Base-by-base conservation (phyloP, 2,113 vertebrate species). In the Etia nguti region DNA sequence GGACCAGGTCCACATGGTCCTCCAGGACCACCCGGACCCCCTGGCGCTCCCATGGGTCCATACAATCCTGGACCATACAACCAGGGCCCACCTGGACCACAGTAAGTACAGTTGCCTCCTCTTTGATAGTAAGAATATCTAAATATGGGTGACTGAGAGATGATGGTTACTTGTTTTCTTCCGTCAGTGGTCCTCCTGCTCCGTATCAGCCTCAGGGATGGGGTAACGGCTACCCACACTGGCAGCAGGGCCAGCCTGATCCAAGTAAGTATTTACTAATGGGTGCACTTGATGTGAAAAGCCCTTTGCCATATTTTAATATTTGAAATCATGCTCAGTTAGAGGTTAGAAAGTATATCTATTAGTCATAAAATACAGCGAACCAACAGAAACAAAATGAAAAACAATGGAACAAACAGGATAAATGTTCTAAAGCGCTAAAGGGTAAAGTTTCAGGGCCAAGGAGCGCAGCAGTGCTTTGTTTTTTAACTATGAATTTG, bases 1-100 rank as follows among this genome's bases (percentile, higher is more conserved):
- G 98, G 98, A 85, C 98, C 98, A 84, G 98, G 98, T 12, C 98
- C 98, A 6, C 98, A 98, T 12, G 98, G 98, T 60, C 98, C 98
- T 81, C 98, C 98, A 85, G 96, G 95, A 24, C 98, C 98, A 2
- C 98, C 97, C 3, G 98, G 98, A 55, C 98, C 98, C 59, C 98
- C 98, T 83, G 96, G 95, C 0, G 94, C 97, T 90, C 98, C 98
- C 20, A 99, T 99, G 98, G 99, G 98, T 65, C 98, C 99, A 0
- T 99, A 99, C 93, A 99, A 99, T 85, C 97, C 98, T 73, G 98
- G 98, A 88, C 98, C 98, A 60, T 99, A 99, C 43, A 99, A 98
- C 90, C 98, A 98, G 87, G 99, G 98, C 34, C 99, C 99, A 73
- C 98, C 98, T 79, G 99, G 99, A 86, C 98, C 98, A 86, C 99